These are phyloP conservation scores for Dolichomitus sp. DNA, from an alignment of 2,888 invertebrate genomes.

Conservation along the genomic window DNA sequence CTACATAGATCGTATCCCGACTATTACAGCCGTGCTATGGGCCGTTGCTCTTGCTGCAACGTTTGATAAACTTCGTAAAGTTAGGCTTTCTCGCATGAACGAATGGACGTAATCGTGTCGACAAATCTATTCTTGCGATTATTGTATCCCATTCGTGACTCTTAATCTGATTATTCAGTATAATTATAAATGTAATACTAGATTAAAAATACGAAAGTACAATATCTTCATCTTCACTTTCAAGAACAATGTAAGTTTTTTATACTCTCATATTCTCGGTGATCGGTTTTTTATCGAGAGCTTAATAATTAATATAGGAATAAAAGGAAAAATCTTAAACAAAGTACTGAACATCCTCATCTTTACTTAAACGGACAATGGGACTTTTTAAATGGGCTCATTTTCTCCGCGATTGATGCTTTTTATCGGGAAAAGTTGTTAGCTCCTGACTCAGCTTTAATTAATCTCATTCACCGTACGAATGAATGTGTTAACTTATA, in stretches of 20 bases:
- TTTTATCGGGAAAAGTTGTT: not conserved
- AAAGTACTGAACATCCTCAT: not conserved
- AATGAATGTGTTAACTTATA: conserved; percentile 84
- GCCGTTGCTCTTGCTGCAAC: not conserved
- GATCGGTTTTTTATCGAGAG: not conserved
- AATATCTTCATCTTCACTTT: not conserved
- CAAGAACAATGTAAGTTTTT: not conserved
- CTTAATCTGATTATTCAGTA: not conserved
- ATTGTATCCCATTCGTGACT: not conserved
- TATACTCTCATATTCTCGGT: not conserved
- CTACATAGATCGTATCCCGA: conserved; percentile 13
- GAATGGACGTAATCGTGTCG: not conserved
- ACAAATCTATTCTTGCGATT: not conserved
- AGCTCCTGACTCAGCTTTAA: not conserved
- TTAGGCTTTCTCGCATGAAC: conserved; percentile 3
- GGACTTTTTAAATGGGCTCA: not conserved
- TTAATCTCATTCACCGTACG: not conserved
- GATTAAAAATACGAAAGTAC: not conserved
- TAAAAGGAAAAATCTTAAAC: not conserved
- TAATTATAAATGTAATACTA: not conserved
- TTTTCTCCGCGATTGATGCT: not conserved
- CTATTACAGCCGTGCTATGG: conserved; percentile 2
- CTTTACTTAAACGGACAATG: not conserved
- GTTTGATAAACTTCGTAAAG: conserved; percentile 13
- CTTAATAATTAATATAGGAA: no score